These are phyloP conservation scores for Drosophila setifemur DNA, from an alignment of 1,140 invertebrate species.

Conservation along the genomic window DNA sequence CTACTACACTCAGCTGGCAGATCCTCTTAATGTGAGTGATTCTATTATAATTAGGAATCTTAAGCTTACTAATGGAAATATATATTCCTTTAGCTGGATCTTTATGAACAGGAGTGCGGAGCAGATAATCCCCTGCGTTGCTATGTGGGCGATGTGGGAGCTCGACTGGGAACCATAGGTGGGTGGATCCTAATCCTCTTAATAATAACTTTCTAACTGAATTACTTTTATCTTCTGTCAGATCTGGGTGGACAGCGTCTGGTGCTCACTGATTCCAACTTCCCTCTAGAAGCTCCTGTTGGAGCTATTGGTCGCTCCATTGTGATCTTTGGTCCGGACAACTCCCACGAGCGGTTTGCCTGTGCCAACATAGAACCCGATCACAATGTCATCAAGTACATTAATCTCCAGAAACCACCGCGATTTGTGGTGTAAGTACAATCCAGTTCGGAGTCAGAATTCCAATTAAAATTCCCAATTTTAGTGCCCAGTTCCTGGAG, in stretches of 20 bases:
- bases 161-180: slow-evolving; percentile 91
- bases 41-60: fast-evolving
- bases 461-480: not conserved
- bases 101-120: slow-evolving; percentile 94
- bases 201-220: not conserved
- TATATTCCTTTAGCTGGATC: slow-evolving; percentile 85
- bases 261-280: slow-evolving; percentile 93
- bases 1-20: slow-evolving; percentile 93
- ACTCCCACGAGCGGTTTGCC: slow-evolving; percentile 88
- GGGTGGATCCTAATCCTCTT: not conserved
- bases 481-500: slow-evolving; percentile 91
- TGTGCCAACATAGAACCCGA: slow-evolving; percentile 96
- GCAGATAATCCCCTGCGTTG: slow-evolving; percentile 93
- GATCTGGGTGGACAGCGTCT: slow-evolving; percentile 90
- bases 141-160: slow-evolving; percentile 95
- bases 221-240: slow-evolving; percentile 7
- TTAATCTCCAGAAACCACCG: slow-evolving; percentile 92
- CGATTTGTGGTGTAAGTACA: slow-evolving; percentile 93
- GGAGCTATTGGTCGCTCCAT: slow-evolving; percentile 93
- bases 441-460: no score
- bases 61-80: not conserved
- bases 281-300: slow-evolving; percentile 90
- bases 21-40: slow-evolving; percentile 90
- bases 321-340: slow-evolving; percentile 91
- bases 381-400: slow-evolving; percentile 95